Percentiles rank a stretch among this genome's conserved stretches.
These are phyloP conservation scores for Passerina amoena DNA, from an alignment of 2,113 vertebrate genomes.

Conservation along the genomic window DNA sequence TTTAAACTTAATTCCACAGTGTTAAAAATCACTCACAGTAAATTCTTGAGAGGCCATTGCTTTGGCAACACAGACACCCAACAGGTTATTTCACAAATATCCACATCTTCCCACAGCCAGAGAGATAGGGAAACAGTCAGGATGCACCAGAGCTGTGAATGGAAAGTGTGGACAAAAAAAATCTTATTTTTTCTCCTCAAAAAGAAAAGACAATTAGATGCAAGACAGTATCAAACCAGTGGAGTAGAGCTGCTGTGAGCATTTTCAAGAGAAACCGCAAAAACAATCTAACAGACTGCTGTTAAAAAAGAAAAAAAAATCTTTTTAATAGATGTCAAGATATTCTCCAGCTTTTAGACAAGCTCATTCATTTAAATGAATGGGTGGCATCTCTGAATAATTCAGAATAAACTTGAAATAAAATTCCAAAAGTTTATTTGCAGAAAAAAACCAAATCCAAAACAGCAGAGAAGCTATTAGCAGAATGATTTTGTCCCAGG, in stretches of 20 bases:
- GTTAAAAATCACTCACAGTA: conserved; percentile 52
- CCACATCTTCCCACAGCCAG: not conserved
- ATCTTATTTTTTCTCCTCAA: accelerated
- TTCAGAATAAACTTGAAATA: not conserved
- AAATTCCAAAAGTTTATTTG: accelerated
- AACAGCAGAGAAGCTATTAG: accelerated
- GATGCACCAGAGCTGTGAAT: not conserved
- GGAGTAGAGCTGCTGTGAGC: not conserved
- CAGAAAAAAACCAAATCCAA: not conserved
- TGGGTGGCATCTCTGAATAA: not conserved
- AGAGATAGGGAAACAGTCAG: not conserved
- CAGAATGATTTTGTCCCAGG: not conserved
- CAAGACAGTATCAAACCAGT: not conserved
- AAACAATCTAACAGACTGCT: not conserved
- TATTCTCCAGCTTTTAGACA: not conserved
- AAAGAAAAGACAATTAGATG: not conserved
- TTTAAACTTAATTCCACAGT: not conserved
- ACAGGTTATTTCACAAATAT: not conserved
- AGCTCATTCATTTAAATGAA: not conserved
- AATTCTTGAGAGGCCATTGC: conserved; percentile 66
- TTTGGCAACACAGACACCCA: not conserved
- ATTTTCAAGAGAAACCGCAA: not conserved
- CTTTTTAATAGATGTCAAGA: not conserved
- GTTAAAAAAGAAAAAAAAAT: not conserved
- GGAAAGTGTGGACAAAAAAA: not conserved